Evolutionary conservation across 2,797 vertebrate species (phyloP).

Genomic region (Molothrus ater): DNA sequence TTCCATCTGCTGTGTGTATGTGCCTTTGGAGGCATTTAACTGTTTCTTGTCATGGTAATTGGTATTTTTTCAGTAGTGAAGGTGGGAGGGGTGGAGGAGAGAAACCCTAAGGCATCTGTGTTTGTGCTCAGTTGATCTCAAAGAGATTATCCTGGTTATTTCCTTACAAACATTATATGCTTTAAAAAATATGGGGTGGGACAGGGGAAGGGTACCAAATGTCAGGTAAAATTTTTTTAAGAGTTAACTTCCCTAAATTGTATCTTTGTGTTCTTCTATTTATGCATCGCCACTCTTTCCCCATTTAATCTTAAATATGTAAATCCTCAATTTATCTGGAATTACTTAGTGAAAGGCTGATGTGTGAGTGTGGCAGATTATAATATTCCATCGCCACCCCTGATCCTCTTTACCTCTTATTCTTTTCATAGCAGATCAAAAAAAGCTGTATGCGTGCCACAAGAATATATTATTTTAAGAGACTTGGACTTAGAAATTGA

Average conservation of each 20-base stretch:
- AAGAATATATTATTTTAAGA: constrained; percentile 87
- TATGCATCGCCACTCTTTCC: constrained; percentile 69
- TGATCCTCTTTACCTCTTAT: constrained; percentile 86
- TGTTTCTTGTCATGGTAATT: constrained; percentile 77
- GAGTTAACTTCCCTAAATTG: constrained; percentile 72
- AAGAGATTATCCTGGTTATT: constrained; percentile 64
- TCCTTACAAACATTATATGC: constrained; percentile 50
- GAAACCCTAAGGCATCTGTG: constrained; percentile 69
- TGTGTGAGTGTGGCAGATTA: constrained; percentile 84
- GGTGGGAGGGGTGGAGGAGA: constrained; percentile 60
- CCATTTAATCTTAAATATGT: constrained; percentile 85
- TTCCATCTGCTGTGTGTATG: constrained; percentile 79
- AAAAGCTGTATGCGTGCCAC: constrained; percentile 74
- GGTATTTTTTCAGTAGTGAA: constrained; percentile 73
- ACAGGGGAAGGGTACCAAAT: constrained; percentile 10
- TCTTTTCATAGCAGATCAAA: constrained; percentile 83
- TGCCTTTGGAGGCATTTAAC: constrained; percentile 75
- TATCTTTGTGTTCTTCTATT: constrained; percentile 76
- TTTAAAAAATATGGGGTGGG: constrained; percentile 53
- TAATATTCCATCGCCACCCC: constrained; percentile 82
- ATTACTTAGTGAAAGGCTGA: constrained; percentile 83
- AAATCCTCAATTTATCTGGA: constrained; percentile 88
- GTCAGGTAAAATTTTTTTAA: constrained; percentile 55
- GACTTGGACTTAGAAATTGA: constrained; percentile 84
- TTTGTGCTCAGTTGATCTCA: constrained; percentile 59